These are phyloP conservation scores for Passer domesticus DNA, from an alignment of 2,113 vertebrate species.

Conservation along the genomic window DNA sequence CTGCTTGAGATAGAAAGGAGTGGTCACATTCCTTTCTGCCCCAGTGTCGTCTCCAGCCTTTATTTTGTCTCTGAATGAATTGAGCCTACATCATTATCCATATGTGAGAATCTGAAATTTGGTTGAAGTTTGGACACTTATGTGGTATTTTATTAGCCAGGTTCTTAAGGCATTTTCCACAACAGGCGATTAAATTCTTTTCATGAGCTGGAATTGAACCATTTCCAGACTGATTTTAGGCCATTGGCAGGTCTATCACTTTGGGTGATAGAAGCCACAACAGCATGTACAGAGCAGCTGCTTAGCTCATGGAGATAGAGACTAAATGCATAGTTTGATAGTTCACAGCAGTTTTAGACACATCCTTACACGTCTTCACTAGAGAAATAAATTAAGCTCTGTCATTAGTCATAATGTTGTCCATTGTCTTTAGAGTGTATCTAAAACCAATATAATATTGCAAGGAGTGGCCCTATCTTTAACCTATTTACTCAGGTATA, in stretches of 20 bases:
- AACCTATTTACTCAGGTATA: background rate
- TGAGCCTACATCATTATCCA: background rate
- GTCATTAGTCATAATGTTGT: background rate
- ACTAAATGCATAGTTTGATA: background rate
- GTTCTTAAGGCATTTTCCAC: background rate
- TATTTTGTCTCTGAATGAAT: background rate
- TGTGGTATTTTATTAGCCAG: background rate
- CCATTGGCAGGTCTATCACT: background rate
- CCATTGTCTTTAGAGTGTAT: background rate
- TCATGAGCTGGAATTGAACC: background rate
- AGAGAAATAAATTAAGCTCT: background rate
- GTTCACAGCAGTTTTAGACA: background rate
- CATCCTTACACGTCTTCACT: background rate
- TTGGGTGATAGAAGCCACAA: background rate
- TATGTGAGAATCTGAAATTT: background rate
- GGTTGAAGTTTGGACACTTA: background rate
- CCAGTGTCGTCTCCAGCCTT: background rate
- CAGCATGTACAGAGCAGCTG: fast-evolving
- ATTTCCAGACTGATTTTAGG: background rate
- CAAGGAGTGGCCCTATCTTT: background rate
- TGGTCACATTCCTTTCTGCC: background rate
- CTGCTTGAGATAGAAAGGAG: background rate
- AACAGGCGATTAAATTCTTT: background rate
- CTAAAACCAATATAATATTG: background rate
- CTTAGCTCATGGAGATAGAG: background rate